Conservation (phyloP, 2,888 invertebrate genomes). For the Punctoribates punctum region DNA sequence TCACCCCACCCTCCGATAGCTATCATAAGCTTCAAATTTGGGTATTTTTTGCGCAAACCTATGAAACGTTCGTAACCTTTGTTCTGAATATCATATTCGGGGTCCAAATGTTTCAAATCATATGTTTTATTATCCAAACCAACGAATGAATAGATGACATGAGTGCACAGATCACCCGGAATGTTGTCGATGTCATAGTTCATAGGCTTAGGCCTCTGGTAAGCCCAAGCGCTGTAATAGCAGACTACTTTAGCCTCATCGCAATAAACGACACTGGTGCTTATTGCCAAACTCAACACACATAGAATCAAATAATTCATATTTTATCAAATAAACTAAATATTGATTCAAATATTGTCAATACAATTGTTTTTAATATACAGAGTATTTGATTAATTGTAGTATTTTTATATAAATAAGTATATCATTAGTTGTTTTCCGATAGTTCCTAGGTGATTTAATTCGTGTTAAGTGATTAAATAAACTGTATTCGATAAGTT, state of each 20-base stretch:
- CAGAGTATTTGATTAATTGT: too few relatives aligned
- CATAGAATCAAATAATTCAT: too few relatives aligned
- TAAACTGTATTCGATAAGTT: too few relatives aligned
- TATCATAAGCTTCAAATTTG: conserved; percentile 48
- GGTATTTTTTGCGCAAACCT: conserved; percentile 50
- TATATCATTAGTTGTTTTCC: too few relatives aligned
- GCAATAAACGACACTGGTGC: too few relatives aligned
- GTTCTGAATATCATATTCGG: conserved; percentile 67
- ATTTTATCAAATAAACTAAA: too few relatives aligned
- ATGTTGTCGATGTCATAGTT: conserved; percentile 49
- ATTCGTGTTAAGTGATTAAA: too few relatives aligned
- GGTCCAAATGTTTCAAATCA: conserved; percentile 48
- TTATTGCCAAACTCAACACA: too few relatives aligned
- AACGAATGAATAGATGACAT: conserved; percentile 49
- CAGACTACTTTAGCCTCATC: conserved; percentile 48
- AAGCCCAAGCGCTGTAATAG: conserved; percentile 50
- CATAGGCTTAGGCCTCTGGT: conserved; percentile 48
- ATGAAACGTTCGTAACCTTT: conserved; percentile 54
- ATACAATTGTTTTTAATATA: too few relatives aligned
- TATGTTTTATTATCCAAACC: conserved; percentile 48
- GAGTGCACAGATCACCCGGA: conserved; percentile 48
- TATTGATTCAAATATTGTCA: too few relatives aligned
- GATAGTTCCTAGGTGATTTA: too few relatives aligned
- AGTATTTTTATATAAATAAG: too few relatives aligned
- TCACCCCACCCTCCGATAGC: conserved; percentile 48